Evolutionary conservation across 2,888 invertebrate species (phyloP), one percentile per base, ranked within the genome.

Genomic region (Synergus umbraculus): DNA sequence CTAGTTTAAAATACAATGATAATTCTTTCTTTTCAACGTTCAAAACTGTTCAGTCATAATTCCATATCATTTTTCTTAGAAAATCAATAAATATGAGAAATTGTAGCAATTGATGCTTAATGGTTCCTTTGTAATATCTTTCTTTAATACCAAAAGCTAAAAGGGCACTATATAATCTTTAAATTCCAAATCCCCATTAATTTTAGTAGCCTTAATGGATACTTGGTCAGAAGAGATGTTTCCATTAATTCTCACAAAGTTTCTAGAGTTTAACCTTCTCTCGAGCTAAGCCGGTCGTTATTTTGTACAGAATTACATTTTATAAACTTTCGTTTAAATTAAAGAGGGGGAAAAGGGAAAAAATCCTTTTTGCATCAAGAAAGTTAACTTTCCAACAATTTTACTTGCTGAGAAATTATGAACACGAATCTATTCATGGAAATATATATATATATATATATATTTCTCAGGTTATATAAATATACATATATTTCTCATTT

Each of bases 391-490:
- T 67, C 29, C 46, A 13, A 46, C 46, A 46, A 46, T 67, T 29
- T 29, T 29, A 29, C 29, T 29, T 29, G 3, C 3, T 3, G 0
- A 29, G 29, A 29, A 29, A 29, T 29, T 29, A 29, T 29, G 3
- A 29, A 69, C 29, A 9, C 44, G 49, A 69, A 69, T 69, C 46
- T 46, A 69, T 29, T 29, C 29, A 15, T 49, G 29, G 29, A 69
- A 46, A 69, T 44, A 13, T 49, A n/a, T n/a, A n/a, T n/a, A n/a
- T 29, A 0, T 29, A 29, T 29, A n/a, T 9, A 9, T n/a, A n/a
- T 54, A n/a, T 54, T n/a, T 22, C 22, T 18, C 29, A 29, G 5
- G 12, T 22, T 22, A 22, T 22, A 22, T 22, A 22, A 22, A 2
- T 29, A 29, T 29, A n/a, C 15, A 9, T n/a, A n/a, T 54, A n/a